Conservation (phyloP, 2,797 vertebrate species). For the Helicolenus hilgendorfi region DNA sequence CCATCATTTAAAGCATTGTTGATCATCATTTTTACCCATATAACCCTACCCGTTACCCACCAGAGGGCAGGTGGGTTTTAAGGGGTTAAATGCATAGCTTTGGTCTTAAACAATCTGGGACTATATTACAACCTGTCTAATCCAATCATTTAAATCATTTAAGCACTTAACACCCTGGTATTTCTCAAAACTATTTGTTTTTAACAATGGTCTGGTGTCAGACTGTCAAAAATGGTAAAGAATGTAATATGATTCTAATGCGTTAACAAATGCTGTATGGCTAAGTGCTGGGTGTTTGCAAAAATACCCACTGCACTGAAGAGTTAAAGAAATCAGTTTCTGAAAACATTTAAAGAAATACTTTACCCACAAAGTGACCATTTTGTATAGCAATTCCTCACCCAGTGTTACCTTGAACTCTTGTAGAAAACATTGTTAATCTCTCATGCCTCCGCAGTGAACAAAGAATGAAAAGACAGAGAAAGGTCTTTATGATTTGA, state of each 20-base stretch:
- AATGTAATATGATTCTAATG: background rate
- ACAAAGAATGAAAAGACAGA: too few species aligned
- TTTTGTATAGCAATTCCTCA: too few species aligned
- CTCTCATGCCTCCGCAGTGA: too few species aligned
- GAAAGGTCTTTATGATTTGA: too few species aligned
- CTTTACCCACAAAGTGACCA: too few species aligned
- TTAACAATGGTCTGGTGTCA: background rate
- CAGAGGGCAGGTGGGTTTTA: too few species aligned
- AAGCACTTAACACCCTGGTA: background rate
- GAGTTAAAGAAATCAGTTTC: background rate
- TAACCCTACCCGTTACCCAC: too few species aligned
- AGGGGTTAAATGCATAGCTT: background rate
- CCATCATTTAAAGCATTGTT: too few species aligned
- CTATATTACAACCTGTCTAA: background rate
- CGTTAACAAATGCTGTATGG: background rate
- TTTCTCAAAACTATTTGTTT: background rate
- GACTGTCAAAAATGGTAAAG: background rate
- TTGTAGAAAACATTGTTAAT: too few species aligned
- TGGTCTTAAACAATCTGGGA: background rate
- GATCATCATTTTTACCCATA: too few species aligned
- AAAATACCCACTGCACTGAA: background rate
- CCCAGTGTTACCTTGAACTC: too few species aligned
- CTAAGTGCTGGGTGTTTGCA: background rate
- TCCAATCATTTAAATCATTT: background rate
- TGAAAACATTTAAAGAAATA: background rate